Evolutionary conservation across 92 coral and sea anemone species (phyloP).

Genomic region (Hydrozoanthus gracilis): DNA sequence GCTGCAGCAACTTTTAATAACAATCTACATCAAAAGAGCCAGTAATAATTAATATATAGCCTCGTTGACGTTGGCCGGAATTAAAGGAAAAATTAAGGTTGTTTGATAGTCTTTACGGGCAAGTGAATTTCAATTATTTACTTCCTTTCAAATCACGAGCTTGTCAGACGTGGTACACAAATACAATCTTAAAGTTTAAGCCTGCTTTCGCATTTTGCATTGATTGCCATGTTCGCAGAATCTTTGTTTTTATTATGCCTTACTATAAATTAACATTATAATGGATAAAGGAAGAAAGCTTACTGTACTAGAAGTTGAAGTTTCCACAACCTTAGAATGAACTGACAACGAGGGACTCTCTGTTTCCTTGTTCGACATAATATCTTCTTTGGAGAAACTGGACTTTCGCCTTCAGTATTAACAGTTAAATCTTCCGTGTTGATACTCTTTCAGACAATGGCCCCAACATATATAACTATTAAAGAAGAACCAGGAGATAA

Average conservation of each 20-base stretch:
- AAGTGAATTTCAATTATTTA: conserved; percentile 15
- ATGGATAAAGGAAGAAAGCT: conserved; percentile 35
- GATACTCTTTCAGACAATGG: conserved; percentile 37
- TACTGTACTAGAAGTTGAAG: conserved; percentile 30
- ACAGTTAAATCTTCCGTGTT: conserved; percentile 20
- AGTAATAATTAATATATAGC: background rate
- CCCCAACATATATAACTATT: conserved; percentile 33
- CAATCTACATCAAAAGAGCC: background rate
- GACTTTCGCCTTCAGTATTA: background rate
- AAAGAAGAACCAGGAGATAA: conserved; percentile 42
- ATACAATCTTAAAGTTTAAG: background rate
- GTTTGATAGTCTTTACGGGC: background rate
- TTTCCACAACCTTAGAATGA: conserved; percentile 18
- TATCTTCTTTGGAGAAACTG: background rate
- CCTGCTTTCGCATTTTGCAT: background rate
- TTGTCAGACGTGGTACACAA: background rate
- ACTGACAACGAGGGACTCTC: background rate
- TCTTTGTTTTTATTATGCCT: conserved; percentile 33
- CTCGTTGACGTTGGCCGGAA: background rate
- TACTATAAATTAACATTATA: conserved; percentile 28
- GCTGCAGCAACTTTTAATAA: background rate
- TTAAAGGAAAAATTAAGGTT: background rate
- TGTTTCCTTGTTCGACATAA: conserved; percentile 34
- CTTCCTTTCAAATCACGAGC: conserved; percentile 39
- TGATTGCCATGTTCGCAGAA: conserved; percentile 9